phyloP scores from a whole-genome alignment of 2,888 invertebrate species.

The Eupithecia inturbata region DNA sequence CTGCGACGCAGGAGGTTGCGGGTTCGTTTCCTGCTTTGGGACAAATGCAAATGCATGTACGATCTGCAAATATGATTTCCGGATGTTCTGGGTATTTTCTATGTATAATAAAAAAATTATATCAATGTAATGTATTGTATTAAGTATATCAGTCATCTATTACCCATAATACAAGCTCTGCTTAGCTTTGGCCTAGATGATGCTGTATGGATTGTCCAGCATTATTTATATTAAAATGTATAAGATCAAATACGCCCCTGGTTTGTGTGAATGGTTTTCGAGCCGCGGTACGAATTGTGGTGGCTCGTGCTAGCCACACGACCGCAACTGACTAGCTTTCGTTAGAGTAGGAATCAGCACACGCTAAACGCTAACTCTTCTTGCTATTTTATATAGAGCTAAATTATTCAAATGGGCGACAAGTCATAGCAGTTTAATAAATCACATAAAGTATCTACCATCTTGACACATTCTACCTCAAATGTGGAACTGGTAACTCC shows the following conservation, averaged over 20 bases:
- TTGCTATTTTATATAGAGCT: not conserved
- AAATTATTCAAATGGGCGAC: not conserved
- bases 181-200: too few relatives aligned
- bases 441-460: conserved; percentile 16
- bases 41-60: too few relatives aligned
- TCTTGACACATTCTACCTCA: conserved; percentile 28
- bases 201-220: too few relatives aligned
- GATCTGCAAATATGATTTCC: too few relatives aligned
- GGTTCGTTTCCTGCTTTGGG: too few relatives aligned
- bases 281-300: conserved; percentile 18
- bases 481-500: conserved; percentile 35
- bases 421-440: conserved; percentile 21
- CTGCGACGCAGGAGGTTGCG: too few relatives aligned
- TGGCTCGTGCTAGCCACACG: conserved; percentile 71
- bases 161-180: too few relatives aligned
- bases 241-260: conserved; percentile 16
- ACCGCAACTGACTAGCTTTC: conserved; percentile 41
- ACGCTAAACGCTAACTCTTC: not conserved
- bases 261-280: conserved; percentile 16
- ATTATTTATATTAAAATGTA: too few relatives aligned
- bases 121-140: too few relatives aligned
- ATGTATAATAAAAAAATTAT: too few relatives aligned
- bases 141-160: too few relatives aligned
- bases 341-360: not conserved
- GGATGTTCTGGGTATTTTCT: too few relatives aligned